These are phyloP conservation scores for Eudyptes chrysolophus DNA, from an alignment of 2,113 vertebrate genomes.

Conservation along the genomic window DNA sequence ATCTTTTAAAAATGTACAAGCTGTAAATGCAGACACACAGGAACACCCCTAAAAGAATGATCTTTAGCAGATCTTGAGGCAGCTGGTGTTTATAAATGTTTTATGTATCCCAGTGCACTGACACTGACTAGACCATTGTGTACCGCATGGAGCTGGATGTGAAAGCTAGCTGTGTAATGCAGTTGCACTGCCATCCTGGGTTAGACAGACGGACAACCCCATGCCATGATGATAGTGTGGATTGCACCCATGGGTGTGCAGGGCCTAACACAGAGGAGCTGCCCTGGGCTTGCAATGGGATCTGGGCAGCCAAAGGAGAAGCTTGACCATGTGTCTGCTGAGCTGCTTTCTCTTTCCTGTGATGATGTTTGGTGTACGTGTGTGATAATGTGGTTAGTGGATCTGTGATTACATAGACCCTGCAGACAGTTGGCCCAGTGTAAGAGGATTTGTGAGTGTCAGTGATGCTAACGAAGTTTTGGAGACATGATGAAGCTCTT, in stretches of 20 bases:
- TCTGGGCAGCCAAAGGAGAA: neutral
- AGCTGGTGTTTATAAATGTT: conserved; percentile 29
- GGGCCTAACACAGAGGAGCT: neutral
- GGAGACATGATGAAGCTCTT: neutral
- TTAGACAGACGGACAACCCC: neutral
- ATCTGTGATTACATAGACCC: neutral
- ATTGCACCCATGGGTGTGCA: neutral
- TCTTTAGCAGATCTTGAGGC: neutral
- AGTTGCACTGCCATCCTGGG: neutral
- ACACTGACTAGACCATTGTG: neutral
- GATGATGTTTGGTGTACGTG: accelerated
- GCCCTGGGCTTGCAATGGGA: neutral
- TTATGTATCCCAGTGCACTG: neutral
- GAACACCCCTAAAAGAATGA: neutral
- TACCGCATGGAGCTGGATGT: neutral
- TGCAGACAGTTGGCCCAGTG: neutral
- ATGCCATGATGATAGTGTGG: neutral
- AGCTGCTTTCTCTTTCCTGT: neutral
- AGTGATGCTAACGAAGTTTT: neutral
- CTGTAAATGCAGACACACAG: neutral
- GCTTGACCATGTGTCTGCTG: neutral
- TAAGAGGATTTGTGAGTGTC: neutral
- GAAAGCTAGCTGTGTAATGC: neutral
- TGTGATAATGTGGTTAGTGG: accelerated
- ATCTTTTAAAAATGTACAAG: neutral